These are phyloP conservation scores for Timema cristinae DNA, from an alignment of 2,888 invertebrate genomes.

Conservation along the genomic window DNA sequence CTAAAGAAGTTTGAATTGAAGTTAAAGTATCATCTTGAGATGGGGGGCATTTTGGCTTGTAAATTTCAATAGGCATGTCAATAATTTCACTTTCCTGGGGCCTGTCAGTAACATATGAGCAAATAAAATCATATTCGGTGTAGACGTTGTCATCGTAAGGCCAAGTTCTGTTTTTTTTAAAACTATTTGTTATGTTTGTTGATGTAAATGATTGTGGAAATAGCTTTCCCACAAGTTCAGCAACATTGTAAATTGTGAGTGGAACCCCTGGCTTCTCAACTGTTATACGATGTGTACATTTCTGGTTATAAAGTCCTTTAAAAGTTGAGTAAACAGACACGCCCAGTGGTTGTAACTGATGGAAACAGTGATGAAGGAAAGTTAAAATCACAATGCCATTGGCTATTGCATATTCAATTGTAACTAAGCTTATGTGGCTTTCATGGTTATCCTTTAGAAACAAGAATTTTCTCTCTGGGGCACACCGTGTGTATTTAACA, in stretches of 20 bases:
- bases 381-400: constrained; percentile 43
- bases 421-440: constrained; percentile 5
- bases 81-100: neutral
- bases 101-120: neutral
- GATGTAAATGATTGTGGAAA: constrained; percentile 1
- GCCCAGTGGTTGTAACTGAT: constrained; percentile 43
- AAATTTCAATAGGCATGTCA: neutral
- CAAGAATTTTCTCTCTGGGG: neutral
- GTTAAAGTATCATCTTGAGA: too few species aligned
- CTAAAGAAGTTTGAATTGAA: too few species aligned
- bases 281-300: constrained; percentile 27
- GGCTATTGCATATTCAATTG: constrained; percentile 35
- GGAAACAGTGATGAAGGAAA: constrained; percentile 43
- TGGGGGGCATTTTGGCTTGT: too few species aligned
- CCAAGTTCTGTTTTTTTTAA: neutral
- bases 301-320: constrained; percentile 36
- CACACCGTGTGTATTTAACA: neutral
- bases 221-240: neutral
- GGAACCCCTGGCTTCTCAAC: constrained; percentile 41
- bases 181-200: neutral
- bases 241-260: constrained; percentile 31
- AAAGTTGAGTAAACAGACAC: constrained; percentile 37
- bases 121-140: neutral
- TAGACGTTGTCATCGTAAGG: neutral
- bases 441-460: constrained; percentile 13